Evolutionary conservation across 2,797 vertebrate genomes (phyloP), one percentile per base, ranked within the genome.

Genomic region (Philypnodon macrostomus): DNA sequence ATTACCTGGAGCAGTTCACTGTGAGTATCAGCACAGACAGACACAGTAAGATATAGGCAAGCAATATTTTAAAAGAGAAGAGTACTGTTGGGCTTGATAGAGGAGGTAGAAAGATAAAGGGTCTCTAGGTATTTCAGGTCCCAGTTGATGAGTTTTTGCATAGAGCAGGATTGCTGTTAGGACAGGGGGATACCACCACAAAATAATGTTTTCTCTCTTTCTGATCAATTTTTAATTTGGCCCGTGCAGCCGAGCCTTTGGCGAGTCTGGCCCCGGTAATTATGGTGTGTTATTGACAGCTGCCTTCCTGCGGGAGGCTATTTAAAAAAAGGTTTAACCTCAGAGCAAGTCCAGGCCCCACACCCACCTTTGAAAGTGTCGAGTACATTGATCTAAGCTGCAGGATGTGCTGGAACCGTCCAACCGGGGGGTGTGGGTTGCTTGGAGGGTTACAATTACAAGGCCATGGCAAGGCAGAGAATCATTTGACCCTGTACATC

Each of bases 271-370:
- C 77, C 91, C 76, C 84, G 85, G 86, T 93, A 93, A 95, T 94
- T 92, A 95, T 91, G 90, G 87, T 72, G 76, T 88, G 91, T 92
- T 93, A 95, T 91, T 95, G 93, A 95, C 90, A 90, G 90, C 79
- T 84, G 85, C 86, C 88, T 87, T 90, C 91, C 88, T 88, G 75
- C 59, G 89, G 91, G 90, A 93, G 85, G 85, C 91, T 90, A 93
- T 92, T 93, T 93, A 89, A 92, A 91, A n/a, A 86, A 82, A 93
- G 92, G 89, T 93, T 95, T 94, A 95, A 95, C 91, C 91, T 89
- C 79, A 86, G 89, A 93, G 89, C 89, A 93, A 91, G 89, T 91
- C 84, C 78, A 84, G 82, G 88, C 85, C 91, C 89, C 80, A 76
- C 77, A 75, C 84, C 58, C 63, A 72, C 87, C 91, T 93, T 92